phyloP scores from a whole-genome alignment of 1,140 invertebrate genomes.

The Wiebesia pumilae region DNA sequence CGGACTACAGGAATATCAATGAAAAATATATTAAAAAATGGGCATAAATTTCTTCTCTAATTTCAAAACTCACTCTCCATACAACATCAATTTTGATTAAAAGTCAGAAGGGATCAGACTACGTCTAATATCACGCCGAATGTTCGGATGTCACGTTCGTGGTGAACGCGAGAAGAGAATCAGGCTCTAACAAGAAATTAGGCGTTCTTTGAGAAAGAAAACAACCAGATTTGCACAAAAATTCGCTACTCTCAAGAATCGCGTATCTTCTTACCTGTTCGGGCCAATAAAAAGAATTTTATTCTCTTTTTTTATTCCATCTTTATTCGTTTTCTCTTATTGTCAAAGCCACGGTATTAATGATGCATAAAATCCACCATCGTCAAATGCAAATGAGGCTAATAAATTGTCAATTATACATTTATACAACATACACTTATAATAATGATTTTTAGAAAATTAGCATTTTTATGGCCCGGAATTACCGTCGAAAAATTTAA shows the following conservation, averaged over 20 bases:
- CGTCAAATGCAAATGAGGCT: background rate
- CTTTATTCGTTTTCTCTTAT: background rate
- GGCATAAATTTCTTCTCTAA: background rate
- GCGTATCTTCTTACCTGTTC: background rate
- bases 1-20: background rate
- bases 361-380: background rate
- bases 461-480: conserved; percentile 17
- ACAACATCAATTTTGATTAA: background rate
- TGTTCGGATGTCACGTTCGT: background rate
- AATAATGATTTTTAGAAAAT: background rate
- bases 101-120: background rate
- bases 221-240: background rate
- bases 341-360: background rate
- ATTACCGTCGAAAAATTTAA: conserved; percentile 3
- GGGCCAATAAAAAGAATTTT: background rate
- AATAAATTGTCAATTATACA: background rate
- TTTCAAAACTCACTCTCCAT: background rate
- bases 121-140: background rate
- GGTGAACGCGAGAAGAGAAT: background rate
- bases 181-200: background rate
- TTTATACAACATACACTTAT: background rate
- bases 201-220: background rate
- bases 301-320: background rate
- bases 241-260: background rate
- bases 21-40: background rate